Percentiles rank a stretch among this genome's conserved stretches.
Conservation (phyloP, 2,888 invertebrate species). For the Timema cristinae region DNA sequence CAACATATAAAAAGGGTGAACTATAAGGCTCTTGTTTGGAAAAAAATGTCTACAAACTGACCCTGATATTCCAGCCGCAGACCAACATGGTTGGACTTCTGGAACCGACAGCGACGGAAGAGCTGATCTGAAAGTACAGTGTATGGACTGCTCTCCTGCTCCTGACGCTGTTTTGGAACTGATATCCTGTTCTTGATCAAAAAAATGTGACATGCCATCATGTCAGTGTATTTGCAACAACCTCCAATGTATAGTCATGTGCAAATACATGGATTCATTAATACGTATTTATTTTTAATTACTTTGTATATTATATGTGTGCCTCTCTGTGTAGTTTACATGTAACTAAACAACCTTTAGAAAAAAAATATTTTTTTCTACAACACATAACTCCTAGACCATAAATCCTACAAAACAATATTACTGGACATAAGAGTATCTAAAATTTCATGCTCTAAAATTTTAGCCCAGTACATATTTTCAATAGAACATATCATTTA, state of each 20-base stretch:
- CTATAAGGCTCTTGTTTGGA: slow-evolving; percentile 1
- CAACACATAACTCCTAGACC: too few relatives aligned
- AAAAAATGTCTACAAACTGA: not conserved
- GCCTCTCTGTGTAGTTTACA: too few relatives aligned
- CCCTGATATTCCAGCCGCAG: not conserved
- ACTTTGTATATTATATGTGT: not conserved
- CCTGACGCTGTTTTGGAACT: slow-evolving; percentile 11
- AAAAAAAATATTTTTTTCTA: too few relatives aligned
- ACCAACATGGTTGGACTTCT: slow-evolving; percentile 8
- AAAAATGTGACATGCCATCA: not conserved
- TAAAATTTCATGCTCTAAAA: too few relatives aligned
- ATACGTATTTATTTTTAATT: not conserved
- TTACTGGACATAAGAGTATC: too few relatives aligned
- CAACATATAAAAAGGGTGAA: not conserved
- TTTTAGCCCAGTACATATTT: not conserved
- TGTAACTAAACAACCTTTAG: too few relatives aligned
- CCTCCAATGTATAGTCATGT: not conserved
- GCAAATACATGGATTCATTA: not conserved
- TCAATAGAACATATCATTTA: not conserved
- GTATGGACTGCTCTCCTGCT: slow-evolving; percentile 1
- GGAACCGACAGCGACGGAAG: not conserved
- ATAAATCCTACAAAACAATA: too few relatives aligned
- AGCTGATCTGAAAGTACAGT: not conserved
- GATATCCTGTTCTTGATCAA: not conserved
- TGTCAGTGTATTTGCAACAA: not conserved